Evolutionary conservation across 2,888 invertebrate genomes (phyloP).

Genomic region (Acrocyrtus sp.): DNA sequence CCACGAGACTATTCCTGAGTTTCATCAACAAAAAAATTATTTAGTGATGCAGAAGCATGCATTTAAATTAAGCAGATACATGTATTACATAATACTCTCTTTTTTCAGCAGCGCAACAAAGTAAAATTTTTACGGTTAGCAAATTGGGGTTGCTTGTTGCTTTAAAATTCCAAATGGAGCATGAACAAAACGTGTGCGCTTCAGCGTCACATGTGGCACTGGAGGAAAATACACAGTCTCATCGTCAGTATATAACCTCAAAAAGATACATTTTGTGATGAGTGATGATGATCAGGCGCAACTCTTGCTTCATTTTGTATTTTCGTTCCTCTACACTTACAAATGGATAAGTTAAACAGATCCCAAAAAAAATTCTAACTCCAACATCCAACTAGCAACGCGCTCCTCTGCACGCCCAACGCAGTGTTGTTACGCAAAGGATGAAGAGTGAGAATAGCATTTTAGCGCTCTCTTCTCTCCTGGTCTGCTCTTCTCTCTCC

Average conservation of each 20-base stretch:
- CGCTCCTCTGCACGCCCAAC: too few relatives aligned
- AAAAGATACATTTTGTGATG: too few relatives aligned
- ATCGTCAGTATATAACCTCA: background rate
- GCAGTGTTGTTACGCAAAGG: too few relatives aligned
- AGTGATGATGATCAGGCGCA: background rate
- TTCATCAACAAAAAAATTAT: too few relatives aligned
- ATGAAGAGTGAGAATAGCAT: slow-evolving; percentile 2
- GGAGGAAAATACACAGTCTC: slow-evolving; percentile 7
- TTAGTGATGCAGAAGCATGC: too few relatives aligned
- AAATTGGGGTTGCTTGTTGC: too few relatives aligned
- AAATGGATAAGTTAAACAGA: too few relatives aligned
- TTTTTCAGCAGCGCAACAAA: background rate
- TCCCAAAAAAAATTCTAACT: too few relatives aligned
- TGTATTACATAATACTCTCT: too few relatives aligned
- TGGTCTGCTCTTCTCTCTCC: background rate
- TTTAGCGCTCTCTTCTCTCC: background rate
- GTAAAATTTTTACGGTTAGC: background rate
- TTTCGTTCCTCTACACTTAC: background rate
- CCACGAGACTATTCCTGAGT: too few relatives aligned
- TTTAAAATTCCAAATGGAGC: background rate
- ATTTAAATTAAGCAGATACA: too few relatives aligned
- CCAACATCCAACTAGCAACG: slow-evolving; percentile 9
- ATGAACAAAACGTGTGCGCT: slow-evolving; percentile 10
- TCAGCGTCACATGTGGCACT: slow-evolving; percentile 16
- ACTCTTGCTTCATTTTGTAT: slow-evolving; percentile 3